Conservation (phyloP, 1,140 invertebrate species). For the Druon quercuslanigerum region DNA sequence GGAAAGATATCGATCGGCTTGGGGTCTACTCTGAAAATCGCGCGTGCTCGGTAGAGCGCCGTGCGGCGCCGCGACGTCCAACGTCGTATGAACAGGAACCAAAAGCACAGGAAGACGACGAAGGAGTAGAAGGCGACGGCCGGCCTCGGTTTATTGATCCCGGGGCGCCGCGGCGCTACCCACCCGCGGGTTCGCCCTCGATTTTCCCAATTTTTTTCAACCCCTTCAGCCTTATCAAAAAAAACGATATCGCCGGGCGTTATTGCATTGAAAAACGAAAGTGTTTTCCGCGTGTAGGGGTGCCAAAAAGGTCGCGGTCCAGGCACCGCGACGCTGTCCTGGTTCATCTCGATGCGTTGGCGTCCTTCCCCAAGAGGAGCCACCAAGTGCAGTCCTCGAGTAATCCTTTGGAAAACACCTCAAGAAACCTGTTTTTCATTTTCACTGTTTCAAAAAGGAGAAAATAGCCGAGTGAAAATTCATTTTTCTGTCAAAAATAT, state of each 20-base stretch:
- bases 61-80: constrained; percentile 53
- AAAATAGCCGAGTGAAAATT: background rate
- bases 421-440: background rate
- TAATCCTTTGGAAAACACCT: background rate
- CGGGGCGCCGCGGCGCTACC: constrained; percentile 74
- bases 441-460: background rate
- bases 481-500: background rate
- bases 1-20: constrained; percentile 45
- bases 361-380: constrained; percentile 21
- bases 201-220: constrained; percentile 43
- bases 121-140: constrained; percentile 69
- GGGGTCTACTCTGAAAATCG: constrained; percentile 43
- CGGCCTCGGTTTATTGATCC: constrained; percentile 74
- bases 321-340: constrained; percentile 8
- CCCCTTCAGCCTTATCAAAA: background rate
- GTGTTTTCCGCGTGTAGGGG: constrained; percentile 8
- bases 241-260: background rate
- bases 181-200: constrained; percentile 69
- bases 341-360: constrained; percentile 24
- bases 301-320: constrained; percentile 10
- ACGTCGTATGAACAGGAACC: constrained; percentile 58
- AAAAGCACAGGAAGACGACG: constrained; percentile 58
- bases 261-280: background rate
- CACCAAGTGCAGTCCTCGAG: constrained; percentile 9
- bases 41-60: constrained; percentile 44